These are phyloP conservation scores for Liolophura sinensis DNA, from an alignment of 1,140 invertebrate species.

Conservation along the genomic window DNA sequence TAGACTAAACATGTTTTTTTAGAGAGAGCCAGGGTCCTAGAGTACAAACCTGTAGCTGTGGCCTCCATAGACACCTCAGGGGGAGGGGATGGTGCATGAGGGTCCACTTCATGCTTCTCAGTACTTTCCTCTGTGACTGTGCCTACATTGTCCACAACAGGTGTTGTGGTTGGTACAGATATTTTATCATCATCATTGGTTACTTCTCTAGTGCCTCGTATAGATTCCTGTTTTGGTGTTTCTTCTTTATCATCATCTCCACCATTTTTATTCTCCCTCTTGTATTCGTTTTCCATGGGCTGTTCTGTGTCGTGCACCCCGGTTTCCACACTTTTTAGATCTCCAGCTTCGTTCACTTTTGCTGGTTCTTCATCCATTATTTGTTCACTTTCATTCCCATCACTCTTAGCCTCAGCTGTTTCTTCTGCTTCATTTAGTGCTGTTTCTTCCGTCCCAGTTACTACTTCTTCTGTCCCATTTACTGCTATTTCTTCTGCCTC, in stretches of 20 bases:
- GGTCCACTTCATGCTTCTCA: conserved; percentile 25
- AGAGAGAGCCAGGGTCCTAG: too few species aligned
- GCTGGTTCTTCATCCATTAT: neutral
- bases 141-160: conserved; percentile 8
- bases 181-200: conserved; percentile 6
- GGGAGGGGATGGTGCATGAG: conserved; percentile 18
- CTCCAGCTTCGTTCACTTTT: neutral
- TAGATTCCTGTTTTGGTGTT: conserved; percentile 5
- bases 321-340: neutral
- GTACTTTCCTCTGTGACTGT: conserved; percentile 3
- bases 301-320: conserved; percentile 2
- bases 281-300: conserved; percentile 2
- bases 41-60: conserved; percentile 47
- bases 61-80: conserved; percentile 39
- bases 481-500: neutral
- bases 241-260: conserved; percentile 10
- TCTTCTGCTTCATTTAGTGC: conserved; percentile 4
- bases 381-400: conserved; percentile 1
- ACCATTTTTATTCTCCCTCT: conserved; percentile 8
- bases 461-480: neutral
- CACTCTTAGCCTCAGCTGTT: conserved; percentile 7
- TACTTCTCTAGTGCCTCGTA: conserved; percentile 10
- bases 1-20: too few species aligned
- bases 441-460: conserved; percentile 2
- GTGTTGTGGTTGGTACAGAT: conserved; percentile 2